Evolutionary conservation across 2,797 vertebrate genomes (phyloP), one percentile per base, ranked within the genome.

Genomic region (Morus bassanus): DNA sequence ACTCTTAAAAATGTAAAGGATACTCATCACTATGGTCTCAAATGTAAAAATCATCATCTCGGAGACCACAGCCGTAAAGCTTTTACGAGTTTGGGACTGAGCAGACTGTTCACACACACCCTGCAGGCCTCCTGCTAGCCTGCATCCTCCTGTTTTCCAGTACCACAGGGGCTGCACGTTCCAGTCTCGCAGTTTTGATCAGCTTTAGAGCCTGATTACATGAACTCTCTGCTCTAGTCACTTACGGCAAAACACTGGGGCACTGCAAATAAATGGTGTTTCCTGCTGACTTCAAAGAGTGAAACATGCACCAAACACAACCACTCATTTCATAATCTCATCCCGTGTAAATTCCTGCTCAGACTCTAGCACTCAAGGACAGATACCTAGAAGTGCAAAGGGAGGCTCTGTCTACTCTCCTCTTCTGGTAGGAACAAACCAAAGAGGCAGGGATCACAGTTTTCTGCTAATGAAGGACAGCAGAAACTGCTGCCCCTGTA

Each of bases 21-120:
- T 7, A 13, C 2, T 63, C 28, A 72, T 67, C 9, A 11, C 35
- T 79, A 37, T 41, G 45, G 12, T 48, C 64, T 57, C n/a, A 85
- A n/a, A 63, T 37, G 14, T 16, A 80, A 82, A 73, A 61, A 53
- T 53, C 25, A 22, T 37, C 21, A 21, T 21, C n/a, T 77, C 3
- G 0, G 10, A 91, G 28, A 60, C 16, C 35, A 56, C 0, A 54
- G 51, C 5, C 41, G 25, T 31, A 39, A 60, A 68, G 35, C 9
- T 70, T 72, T 37, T 25, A n/a, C 0, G 7, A 74, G 65, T 74
- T 70, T 11, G 37, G 59, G 69, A 61, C 31, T 19, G 37, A 61
- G 28, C 17, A 81, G 54, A 41, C 61, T 54, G 63, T 64, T 68
- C 31, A 43, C 46, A 64, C 80, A 17, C 67, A 45, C 19, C 25